Base-by-base conservation (phyloP, 2,113 vertebrate species). In the Miniopterus natalensis region DNA sequence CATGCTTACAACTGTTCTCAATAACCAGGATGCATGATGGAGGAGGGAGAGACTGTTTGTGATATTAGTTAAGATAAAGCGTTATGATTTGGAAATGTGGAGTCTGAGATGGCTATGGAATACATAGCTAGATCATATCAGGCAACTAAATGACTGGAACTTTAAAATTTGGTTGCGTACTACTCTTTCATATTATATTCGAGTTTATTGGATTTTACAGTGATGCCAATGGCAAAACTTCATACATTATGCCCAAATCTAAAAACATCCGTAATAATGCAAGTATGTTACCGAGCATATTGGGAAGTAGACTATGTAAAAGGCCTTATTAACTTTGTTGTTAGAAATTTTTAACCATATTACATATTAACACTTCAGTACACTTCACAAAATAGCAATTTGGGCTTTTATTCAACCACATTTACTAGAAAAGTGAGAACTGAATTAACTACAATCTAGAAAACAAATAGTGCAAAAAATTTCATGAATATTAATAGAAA, bases 401-500 rank as follows among this genome's bases (percentile, higher is more conserved):
- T 90, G 65, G 36, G 40, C 92, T 91, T 96, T 96, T 96, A 89
- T 96, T 92, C 27, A 81, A 42, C 86, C 65, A 93, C 68, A 97
- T 90, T 97, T 93, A 95, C 96, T 96, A 94, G 47, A 90, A 92
- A 95, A 96, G 75, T 92, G 70, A 93, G 68, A 97, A 51, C 18
- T 84, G 77, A 97, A 98, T 73, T 75, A 25, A 98, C 94, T 93
- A 88, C 78, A 92, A 96, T 96, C 92, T 93, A 40, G 61, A 97
- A 98, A 97, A 98, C 51, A 97, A 97, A 97, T 88, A 90, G 57
- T 92, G 85, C 49, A 95, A 25, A 92, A 85, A 94, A 57, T 94
- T 92, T 98, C 10, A 90, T 97, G 93, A 98, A 95, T 98, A 97
- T 93, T 96, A 97, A 97, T 81, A 80, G 77, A 12, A 95, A 97